These are phyloP conservation scores for Pseudanteris insignis DNA, from an alignment of 2,888 invertebrate species.

Conservation along the genomic window DNA sequence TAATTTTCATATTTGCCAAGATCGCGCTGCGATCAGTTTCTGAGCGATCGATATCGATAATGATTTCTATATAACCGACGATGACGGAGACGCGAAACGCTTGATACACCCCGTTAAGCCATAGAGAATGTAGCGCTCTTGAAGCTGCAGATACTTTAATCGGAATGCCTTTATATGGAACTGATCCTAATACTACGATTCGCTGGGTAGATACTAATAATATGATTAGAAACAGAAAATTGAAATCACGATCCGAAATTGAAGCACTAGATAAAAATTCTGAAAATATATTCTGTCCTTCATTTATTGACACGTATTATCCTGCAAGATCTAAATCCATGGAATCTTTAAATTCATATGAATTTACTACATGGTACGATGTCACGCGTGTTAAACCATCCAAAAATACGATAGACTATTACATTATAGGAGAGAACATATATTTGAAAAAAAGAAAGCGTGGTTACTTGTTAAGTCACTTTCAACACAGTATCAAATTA, in stretches of 20 bases:
- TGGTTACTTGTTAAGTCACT: conserved; percentile 4
- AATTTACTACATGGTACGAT: neutral
- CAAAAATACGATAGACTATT: neutral
- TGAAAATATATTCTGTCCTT: neutral
- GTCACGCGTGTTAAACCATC: neutral
- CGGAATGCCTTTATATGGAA: no score
- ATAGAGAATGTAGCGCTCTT: no score
- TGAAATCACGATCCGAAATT: neutral
- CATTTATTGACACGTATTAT: conserved; percentile 2
- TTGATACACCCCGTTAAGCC: no score
- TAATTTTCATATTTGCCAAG: no score
- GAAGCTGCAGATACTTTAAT: no score
- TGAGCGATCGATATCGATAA: no score
- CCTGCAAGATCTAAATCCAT: neutral
- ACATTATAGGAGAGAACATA: neutral
- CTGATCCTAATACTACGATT: no score
- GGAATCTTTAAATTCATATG: neutral
- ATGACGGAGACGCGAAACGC: no score
- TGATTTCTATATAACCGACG: no score
- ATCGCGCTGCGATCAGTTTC: no score
- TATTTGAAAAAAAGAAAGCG: conserved; percentile 4
- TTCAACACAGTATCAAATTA: neutral
- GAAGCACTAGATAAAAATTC: neutral
- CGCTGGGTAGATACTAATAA: no score
- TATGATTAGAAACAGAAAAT: neutral